These are phyloP conservation scores for Protonibea diacanthus DNA, from an alignment of 2,797 vertebrate species.

Conservation along the genomic window DNA sequence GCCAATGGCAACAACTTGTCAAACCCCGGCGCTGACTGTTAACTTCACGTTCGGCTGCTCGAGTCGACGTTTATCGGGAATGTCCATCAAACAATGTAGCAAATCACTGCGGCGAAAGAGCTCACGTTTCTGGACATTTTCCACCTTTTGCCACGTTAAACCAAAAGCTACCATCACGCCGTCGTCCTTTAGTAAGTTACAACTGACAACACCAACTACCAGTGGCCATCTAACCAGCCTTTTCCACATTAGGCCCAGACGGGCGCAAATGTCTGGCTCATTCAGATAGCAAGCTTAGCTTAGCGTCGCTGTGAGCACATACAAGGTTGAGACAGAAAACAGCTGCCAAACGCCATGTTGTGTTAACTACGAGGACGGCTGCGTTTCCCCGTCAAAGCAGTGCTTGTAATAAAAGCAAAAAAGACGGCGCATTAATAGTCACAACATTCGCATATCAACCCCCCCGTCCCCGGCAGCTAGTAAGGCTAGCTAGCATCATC, in stretches of 20 bases:
- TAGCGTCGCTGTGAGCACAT: slow-evolving; percentile 46
- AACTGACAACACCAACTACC: not conserved
- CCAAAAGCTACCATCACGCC: no score
- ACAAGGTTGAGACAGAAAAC: slow-evolving; percentile 14
- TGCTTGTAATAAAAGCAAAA: not conserved
- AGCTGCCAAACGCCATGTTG: not conserved
- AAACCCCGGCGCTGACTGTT: not conserved
- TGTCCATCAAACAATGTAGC: not conserved
- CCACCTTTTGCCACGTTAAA: not conserved
- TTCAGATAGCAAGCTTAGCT: slow-evolving; percentile 68
- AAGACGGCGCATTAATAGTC: slow-evolving; percentile 17
- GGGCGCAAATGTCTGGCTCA: slow-evolving; percentile 56
- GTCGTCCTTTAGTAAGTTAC: not conserved
- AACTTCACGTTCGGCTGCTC: not conserved
- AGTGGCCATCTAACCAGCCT: not conserved
- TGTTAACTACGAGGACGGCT: not conserved
- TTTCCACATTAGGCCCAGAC: slow-evolving; percentile 67
- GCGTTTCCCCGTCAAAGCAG: not conserved
- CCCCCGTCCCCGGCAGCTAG: slow-evolving; percentile 56
- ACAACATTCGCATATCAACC: slow-evolving; percentile 49
- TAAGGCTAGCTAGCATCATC: slow-evolving; percentile 72
- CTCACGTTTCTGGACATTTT: not conserved
- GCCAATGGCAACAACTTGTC: not conserved
- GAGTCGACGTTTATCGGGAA: not conserved
- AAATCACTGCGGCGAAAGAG: slow-evolving; percentile 2